phyloP scores from a whole-genome alignment of 1,140 invertebrate genomes.

The Hyphantria cunea region DNA sequence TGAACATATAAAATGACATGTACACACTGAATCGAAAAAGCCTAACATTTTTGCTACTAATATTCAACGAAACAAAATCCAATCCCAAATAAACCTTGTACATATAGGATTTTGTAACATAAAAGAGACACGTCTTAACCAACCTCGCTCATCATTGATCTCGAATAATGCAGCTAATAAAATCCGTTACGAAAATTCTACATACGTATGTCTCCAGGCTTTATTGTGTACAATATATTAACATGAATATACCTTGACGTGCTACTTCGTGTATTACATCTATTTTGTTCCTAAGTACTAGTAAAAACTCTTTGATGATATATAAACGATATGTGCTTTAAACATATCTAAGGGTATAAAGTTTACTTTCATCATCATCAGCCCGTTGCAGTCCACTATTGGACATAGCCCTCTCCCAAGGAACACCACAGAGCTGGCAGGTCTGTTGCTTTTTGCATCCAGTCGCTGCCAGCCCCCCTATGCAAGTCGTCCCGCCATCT shows the following conservation, averaged over 20 bases:
- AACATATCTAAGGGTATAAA: no score
- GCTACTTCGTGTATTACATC: background rate
- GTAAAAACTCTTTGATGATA: no score
- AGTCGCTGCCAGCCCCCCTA: no score
- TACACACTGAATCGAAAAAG: background rate
- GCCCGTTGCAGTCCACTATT: no score
- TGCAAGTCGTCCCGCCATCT: no score
- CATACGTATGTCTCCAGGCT: background rate
- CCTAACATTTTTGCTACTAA: background rate
- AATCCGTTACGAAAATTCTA: background rate
- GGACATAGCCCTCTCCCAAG: no score
- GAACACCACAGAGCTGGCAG: no score
- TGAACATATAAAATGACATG: background rate
- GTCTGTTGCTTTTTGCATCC: no score
- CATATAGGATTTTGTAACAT: constrained; percentile 11
- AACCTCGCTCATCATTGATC: constrained; percentile 18
- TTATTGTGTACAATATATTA: background rate
- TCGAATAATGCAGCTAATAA: constrained; percentile 25
- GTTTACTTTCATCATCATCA: no score
- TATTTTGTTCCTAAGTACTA: no score
- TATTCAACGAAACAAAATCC: background rate
- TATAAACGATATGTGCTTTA: no score
- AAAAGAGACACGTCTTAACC: constrained; percentile 10
- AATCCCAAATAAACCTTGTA: background rate
- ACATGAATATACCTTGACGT: background rate